A percentile compares a stretch with the other conserved stretches of the same genome.
Evolutionary conservation across 1,140 invertebrate species (phyloP).

Genomic region (Phenacoccus solenopsis): DNA sequence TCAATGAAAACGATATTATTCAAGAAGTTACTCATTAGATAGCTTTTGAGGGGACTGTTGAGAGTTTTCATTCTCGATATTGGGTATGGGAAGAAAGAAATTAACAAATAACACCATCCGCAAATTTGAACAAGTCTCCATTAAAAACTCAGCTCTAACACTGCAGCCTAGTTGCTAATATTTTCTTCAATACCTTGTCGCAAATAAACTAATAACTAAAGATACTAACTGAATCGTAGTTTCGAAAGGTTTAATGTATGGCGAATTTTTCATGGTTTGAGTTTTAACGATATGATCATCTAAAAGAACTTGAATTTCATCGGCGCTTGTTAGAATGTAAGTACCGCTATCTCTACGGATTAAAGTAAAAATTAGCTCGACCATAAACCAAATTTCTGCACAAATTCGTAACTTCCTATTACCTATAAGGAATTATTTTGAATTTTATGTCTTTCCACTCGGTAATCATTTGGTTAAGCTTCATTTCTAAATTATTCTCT

Average conservation of each 20-base stretch:
- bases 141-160: neutral
- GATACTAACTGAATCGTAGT: conserved; percentile 53
- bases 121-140: neutral
- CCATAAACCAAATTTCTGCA: neutral
- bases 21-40: too few species aligned
- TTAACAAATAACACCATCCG: too few species aligned
- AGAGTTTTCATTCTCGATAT: too few species aligned
- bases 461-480: conserved; percentile 75
- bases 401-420: neutral
- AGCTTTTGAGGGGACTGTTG: too few species aligned
- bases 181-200: too few species aligned
- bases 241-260: conserved; percentile 92
- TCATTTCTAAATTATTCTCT: conserved; percentile 84
- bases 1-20: too few species aligned
- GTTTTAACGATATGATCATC: conserved; percentile 96
- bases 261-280: conserved; percentile 93
- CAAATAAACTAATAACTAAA: too few species aligned
- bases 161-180: too few species aligned
- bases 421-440: conserved; percentile 50
- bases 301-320: conserved; percentile 88
- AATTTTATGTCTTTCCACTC: conserved; percentile 88
- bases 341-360: conserved; percentile 72
- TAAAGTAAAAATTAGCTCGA: neutral
- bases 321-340: conserved; percentile 75
- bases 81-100: too few species aligned